Base-by-base conservation (phyloP, 2,797 vertebrate species). In the Falco peregrinus region DNA sequence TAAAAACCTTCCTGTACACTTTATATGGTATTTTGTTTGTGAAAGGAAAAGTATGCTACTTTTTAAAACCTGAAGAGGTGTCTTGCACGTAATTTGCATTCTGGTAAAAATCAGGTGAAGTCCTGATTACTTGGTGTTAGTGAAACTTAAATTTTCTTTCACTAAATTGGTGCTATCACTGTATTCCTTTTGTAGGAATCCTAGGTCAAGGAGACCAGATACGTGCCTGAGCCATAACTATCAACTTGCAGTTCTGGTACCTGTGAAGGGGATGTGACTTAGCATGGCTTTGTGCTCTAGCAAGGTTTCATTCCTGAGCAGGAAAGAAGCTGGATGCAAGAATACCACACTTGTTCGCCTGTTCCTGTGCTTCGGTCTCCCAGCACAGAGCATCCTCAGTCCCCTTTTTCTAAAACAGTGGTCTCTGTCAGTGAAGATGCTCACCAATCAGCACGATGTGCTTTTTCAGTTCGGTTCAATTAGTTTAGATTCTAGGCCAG, bases 201-300 rank as follows among this genome's bases (percentile, higher is more conserved):
- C 19, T 54, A 28, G 14, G 16, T 69, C 8, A 64, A 56, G 51
- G 15, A 67, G 35, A 70, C 17, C 7, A 51, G 26, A 13, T n/a
- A 11, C 0, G 0, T 29, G 14, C 20, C 25, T 25, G 24, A 60
- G n/a, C 25, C 4, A 0, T 56, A 54, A 29, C 3, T 22, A 26
- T 37, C 43, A 83, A 11, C 26, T 25, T 25, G 43, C 10, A 67
- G 31, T n/a, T 87, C 19, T 73, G 13, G 17, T 67, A 0, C 19
- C 18, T 50, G 18, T 1, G 2, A 56, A 41, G 56, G 16, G 16
- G 13, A n/a, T 24, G 65, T 10, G 28, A 21, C 6, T 67, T 67
- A 2, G 15, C 14, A 13, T 0, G 11, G 10, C 47, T 79, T 57
- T 2, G 2, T n/a, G 31, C 21, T 56, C 77, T 28, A 80, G 33